phyloP scores from a whole-genome alignment of 2,797 vertebrate species.

The Neosilurus mollespiculum region DNA sequence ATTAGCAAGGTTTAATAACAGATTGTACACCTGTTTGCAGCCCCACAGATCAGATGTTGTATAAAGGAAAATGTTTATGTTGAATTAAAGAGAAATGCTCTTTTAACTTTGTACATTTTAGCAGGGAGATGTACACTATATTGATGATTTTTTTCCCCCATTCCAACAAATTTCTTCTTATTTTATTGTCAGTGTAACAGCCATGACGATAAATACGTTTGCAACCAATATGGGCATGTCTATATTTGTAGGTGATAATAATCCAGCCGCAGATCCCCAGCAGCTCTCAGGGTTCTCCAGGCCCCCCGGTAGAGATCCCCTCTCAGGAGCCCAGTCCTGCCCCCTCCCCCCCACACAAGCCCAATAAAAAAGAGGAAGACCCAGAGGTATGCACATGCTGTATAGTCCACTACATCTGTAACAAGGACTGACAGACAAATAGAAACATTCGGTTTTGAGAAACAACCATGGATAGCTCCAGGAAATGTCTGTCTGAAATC shows the following conservation, averaged over 20 bases:
- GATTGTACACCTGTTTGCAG: neutral
- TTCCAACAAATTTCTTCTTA: neutral
- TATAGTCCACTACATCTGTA: conserved; percentile 1
- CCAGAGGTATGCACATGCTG: conserved; percentile 79
- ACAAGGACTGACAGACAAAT: conserved; percentile 16
- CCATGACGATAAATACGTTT: neutral
- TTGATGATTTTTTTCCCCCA: neutral
- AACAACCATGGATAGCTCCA: neutral
- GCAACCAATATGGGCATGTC: neutral
- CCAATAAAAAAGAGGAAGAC: conserved; percentile 83
- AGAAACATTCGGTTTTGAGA: neutral
- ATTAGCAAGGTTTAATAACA: neutral
- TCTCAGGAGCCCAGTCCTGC: conserved; percentile 75
- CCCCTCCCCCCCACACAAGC: conserved; percentile 68
- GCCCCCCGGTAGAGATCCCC: conserved; percentile 73
- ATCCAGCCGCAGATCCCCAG: conserved; percentile 88
- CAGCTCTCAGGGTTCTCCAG: conserved; percentile 73
- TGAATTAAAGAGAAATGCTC: neutral
- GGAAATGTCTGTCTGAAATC: conserved; percentile 11
- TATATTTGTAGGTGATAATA: conserved; percentile 84
- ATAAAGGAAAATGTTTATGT: neutral
- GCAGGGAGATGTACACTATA: neutral
- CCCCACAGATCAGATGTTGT: neutral
- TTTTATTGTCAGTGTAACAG: neutral
- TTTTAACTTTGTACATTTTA: neutral